Percentiles rank a stretch among this genome's conserved stretches.
These are phyloP conservation scores for Hypercompe scribonia DNA, from an alignment of 2,888 invertebrate genomes.

Conservation along the genomic window DNA sequence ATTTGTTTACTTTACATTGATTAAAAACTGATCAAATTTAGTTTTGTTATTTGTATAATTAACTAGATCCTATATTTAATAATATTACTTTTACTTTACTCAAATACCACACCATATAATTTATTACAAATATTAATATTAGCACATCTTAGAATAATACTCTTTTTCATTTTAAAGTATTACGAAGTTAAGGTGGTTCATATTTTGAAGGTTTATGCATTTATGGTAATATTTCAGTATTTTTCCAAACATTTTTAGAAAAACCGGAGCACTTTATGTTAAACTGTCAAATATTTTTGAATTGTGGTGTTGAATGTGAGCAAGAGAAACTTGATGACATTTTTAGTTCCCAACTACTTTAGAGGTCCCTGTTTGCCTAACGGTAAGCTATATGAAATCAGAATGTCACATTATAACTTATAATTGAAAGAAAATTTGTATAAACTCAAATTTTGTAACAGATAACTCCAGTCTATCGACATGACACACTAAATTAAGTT, in stretches of 20 bases:
- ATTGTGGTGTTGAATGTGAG: not conserved
- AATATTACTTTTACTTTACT: not conserved
- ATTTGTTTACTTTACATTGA: not conserved
- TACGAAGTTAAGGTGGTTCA: not conserved
- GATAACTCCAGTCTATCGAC: too few relatives aligned
- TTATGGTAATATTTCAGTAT: not conserved
- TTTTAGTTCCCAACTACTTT: not conserved
- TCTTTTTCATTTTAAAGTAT: not conserved
- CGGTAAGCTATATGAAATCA: not conserved
- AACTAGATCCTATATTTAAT: constrained; percentile 7
- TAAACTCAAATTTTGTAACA: too few relatives aligned
- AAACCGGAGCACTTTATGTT: not conserved
- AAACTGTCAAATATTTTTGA: not conserved
- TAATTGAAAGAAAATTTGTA: too few relatives aligned
- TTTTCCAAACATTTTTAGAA: not conserved
- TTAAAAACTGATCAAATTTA: not conserved
- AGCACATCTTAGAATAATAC: not conserved
- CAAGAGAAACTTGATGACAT: not conserved
- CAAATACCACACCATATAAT: not conserved
- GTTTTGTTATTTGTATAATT: constrained; percentile 20
- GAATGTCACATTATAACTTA: not conserved
- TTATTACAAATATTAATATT: not conserved
- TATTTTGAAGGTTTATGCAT: not conserved
- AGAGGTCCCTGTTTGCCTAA: too few relatives aligned
- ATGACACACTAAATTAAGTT: too few relatives aligned